Evolutionary conservation across 2,888 invertebrate genomes (phyloP).

Genomic region (Acleris literana): DNA sequence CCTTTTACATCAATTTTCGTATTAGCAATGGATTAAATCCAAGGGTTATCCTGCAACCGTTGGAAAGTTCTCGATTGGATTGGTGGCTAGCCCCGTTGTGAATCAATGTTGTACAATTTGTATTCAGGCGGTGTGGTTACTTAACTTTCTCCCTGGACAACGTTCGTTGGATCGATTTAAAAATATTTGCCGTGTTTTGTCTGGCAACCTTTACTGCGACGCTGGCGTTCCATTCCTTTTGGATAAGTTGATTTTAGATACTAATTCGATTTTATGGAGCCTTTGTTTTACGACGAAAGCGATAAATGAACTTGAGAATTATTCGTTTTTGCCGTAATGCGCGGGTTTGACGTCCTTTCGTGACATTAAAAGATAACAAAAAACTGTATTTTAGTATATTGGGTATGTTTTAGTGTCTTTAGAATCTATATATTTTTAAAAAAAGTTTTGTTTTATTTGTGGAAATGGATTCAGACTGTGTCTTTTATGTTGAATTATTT

Average conservation of each 20-base stretch:
- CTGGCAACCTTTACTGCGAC: constrained; percentile 31
- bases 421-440: too few species aligned
- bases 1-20: constrained; percentile 82
- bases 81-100: constrained; percentile 67
- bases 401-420: too few species aligned
- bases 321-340: constrained; percentile 10
- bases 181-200: constrained; percentile 49
- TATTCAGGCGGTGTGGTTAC: constrained; percentile 70
- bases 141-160: constrained; percentile 66
- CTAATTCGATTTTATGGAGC: constrained; percentile 27
- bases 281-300: constrained; percentile 23
- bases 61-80: constrained; percentile 77
- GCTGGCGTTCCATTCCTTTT: constrained; percentile 27
- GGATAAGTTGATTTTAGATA: constrained; percentile 31
- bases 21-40: constrained; percentile 82
- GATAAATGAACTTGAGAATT: constrained; percentile 17
- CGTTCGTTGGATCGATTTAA: constrained; percentile 66
- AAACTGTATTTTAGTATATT: too few species aligned
- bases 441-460: too few species aligned
- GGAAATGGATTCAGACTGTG: too few species aligned
- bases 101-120: constrained; percentile 80
- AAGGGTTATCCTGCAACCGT: constrained; percentile 67
- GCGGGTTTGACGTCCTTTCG: not conserved
- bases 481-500: too few species aligned
- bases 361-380: not conserved